A percentile compares a stretch with the other conserved stretches of the same genome.
Conservation (phyloP, 2,797 vertebrate genomes). For the Sebastes nivosus region DNA sequence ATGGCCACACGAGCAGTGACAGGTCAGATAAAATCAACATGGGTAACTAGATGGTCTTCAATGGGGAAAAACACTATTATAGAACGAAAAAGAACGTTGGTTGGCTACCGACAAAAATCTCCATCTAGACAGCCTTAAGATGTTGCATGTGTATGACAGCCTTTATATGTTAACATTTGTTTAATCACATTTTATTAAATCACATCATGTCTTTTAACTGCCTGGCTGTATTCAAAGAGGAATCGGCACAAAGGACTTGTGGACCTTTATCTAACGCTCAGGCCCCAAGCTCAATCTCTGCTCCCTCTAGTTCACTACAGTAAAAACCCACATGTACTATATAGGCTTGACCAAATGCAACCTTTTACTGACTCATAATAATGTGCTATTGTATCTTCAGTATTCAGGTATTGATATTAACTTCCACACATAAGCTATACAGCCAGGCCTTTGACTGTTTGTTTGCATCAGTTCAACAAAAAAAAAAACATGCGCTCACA, state of each 20-base stretch:
- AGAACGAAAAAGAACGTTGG: neutral
- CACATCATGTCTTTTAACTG: constrained; percentile 33
- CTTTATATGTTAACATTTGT: constrained; percentile 42
- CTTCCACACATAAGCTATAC: neutral
- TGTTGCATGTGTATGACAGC: constrained; percentile 36
- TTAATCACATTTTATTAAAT: constrained; percentile 47
- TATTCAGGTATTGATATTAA: constrained; percentile 26
- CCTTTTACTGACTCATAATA: constrained; percentile 30
- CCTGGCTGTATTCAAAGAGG: constrained; percentile 24
- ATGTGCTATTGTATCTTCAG: neutral
- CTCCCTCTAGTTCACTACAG: constrained; percentile 15
- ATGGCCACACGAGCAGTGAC: neutral
- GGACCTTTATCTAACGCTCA: constrained; percentile 70
- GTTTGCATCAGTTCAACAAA: neutral
- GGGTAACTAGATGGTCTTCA: neutral
- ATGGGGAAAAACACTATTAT: neutral
- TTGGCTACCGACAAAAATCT: constrained; percentile 14
- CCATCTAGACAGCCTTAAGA: constrained; percentile 12
- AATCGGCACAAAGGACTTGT: constrained; percentile 16
- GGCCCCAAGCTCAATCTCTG: constrained; percentile 33
- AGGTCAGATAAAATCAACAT: constrained; percentile 1
- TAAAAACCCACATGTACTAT: neutral
- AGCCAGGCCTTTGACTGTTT: neutral
- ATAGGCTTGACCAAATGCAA: neutral
- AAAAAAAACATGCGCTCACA: neutral